These are phyloP conservation scores for Lordiphosa collinella DNA, from an alignment of 1,140 invertebrate species.

Conservation along the genomic window DNA sequence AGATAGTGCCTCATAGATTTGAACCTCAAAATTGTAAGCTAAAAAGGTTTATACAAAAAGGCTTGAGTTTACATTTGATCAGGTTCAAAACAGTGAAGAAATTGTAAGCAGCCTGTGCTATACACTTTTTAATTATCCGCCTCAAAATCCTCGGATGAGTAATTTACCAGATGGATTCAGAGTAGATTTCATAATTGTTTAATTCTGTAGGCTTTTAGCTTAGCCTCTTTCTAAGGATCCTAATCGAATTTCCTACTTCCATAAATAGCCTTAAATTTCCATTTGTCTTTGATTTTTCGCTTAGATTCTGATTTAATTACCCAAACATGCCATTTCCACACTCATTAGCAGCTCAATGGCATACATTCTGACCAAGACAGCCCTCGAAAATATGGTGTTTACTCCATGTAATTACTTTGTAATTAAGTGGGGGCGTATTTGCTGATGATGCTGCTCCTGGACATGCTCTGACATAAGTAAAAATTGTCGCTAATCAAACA, in stretches of 20 bases:
- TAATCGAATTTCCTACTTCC: background rate
- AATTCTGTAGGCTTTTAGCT: too few species aligned
- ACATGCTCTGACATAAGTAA: conserved; percentile 25
- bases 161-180: too few species aligned
- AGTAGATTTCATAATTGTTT: too few species aligned
- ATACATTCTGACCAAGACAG: background rate
- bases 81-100: too few species aligned
- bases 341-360: conserved; percentile 27
- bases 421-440: conserved; percentile 42
- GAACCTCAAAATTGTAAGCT: too few species aligned
- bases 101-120: too few species aligned
- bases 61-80: too few species aligned
- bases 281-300: background rate
- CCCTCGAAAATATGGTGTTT: conserved; percentile 34
- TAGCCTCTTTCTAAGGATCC: background rate
- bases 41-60: too few species aligned
- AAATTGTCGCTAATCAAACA: conserved; percentile 59
- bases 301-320: conserved; percentile 24
- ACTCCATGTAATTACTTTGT: conserved; percentile 61
- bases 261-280: background rate
- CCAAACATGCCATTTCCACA: conserved; percentile 27
- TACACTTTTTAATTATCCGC: too few species aligned
- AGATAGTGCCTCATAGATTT: too few species aligned
- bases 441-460: conserved; percentile 8
- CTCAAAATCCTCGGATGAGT: too few species aligned